Conservation (phyloP, 2,113 vertebrate species). For the Alethe diademata region DNA sequence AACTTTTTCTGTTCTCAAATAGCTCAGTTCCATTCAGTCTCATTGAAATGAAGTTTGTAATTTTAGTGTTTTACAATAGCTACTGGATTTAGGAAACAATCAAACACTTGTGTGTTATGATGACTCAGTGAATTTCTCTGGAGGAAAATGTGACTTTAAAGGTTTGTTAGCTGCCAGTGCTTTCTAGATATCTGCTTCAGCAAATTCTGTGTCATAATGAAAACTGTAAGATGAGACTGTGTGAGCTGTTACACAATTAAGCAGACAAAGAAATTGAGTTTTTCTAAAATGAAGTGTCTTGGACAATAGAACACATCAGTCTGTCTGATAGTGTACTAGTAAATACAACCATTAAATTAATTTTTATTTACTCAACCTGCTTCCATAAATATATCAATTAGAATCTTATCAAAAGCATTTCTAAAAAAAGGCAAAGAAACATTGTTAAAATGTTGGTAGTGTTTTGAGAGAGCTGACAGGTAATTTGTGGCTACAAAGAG, state of each 20-base stretch:
- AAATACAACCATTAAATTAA: conserved; percentile 4
- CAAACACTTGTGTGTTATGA: conserved; percentile 3
- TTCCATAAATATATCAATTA: conserved; percentile 17
- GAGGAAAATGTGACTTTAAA: conserved; percentile 39
- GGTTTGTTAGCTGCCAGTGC: background rate
- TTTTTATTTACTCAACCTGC: background rate
- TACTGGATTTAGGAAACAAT: conserved; percentile 1
- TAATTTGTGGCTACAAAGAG: background rate
- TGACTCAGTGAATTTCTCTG: conserved; percentile 36
- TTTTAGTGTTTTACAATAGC: conserved; percentile 23
- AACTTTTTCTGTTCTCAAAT: conserved; percentile 9
- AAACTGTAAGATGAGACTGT: background rate
- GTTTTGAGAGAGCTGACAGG: background rate
- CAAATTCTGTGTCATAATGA: conserved; percentile 31
- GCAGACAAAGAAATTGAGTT: background rate
- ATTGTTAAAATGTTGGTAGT: background rate
- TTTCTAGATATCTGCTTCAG: conserved; percentile 11
- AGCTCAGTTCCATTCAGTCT: background rate
- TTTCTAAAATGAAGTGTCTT: background rate
- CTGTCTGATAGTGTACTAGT: conserved; percentile 4
- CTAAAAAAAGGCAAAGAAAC: background rate
- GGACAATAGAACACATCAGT: background rate
- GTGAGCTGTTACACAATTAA: background rate
- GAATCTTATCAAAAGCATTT: background rate
- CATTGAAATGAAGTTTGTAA: conserved; percentile 19